Base-by-base conservation (phyloP, 2,113 vertebrate genomes). In the Malurus elegans region DNA sequence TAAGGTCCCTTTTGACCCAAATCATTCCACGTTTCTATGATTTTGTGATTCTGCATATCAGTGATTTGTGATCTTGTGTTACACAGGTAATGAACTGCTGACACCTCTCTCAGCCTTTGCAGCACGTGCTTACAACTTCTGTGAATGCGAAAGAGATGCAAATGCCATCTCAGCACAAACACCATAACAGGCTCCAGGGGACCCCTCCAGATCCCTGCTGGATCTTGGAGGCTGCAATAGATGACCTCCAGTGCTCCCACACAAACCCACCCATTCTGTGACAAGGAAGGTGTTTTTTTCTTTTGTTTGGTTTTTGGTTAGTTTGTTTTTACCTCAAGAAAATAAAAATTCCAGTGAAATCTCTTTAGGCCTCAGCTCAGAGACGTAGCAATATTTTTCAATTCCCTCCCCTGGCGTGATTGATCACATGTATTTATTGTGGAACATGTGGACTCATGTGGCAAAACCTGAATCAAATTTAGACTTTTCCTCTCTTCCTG, bases 11-110 rank as follows among this genome's bases (percentile, higher is more conserved):
- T 71, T 40, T 21, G 20, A 48, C 9, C 17, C 34, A 79, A 71
- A 42, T 14, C 9, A 18, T 32, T 26, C 66, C 34, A 6, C 13
- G 8, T 42, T 88, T 48, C 75, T 42, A 44, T 16, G 10, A 36
- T 44, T 51, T 31, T 42, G 14, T 44, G 72, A 26, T 36, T 88
- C 26, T 18, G 19, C 1, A 0, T 21, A 12, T 25, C 58, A 76
- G 31, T 3, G 21, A 36, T 6, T 8, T 0, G 0, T 12, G 28
- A 4, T 10, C 5, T 36, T 58, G 18, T 26, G 20, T 28, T 47
- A 26, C 32, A 6, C 1, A 9, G 47, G 14, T 8, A 9, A 65
- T 28, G 18, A 61, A 26, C 29, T 36, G 32, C 40, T 47, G 21
- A 14, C 38, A 29, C 16, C 8, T 72, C 48, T 71, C 17, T 54